phyloP scores from a whole-genome alignment of 2,888 invertebrate species.

The Candidula unifasciata region DNA sequence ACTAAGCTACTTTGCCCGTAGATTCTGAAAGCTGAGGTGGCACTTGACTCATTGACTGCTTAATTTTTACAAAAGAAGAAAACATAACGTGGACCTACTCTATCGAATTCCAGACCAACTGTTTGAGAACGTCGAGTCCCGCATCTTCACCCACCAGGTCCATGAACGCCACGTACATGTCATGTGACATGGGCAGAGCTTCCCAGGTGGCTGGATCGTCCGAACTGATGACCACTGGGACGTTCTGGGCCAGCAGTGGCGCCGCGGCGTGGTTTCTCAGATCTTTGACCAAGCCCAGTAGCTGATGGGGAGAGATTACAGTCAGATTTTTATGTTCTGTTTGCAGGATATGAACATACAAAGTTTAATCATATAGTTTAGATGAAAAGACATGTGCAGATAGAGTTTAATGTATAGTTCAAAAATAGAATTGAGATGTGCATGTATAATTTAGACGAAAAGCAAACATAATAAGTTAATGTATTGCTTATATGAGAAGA shows the following conservation, averaged over 20 bases:
- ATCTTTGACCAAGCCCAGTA: slow-evolving; percentile 70
- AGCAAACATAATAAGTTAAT: too few relatives aligned
- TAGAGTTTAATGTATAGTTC: too few relatives aligned
- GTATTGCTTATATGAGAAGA: too few relatives aligned
- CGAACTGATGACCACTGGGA: slow-evolving; percentile 73
- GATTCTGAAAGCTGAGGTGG: background rate
- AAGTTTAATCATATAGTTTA: too few relatives aligned
- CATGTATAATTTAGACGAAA: too few relatives aligned
- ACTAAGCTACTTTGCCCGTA: background rate
- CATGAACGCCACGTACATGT: slow-evolving; percentile 75
- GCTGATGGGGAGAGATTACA: slow-evolving; percentile 63
- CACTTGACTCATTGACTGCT: background rate
- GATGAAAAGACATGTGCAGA: slow-evolving; percentile 67
- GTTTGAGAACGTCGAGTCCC: slow-evolving; percentile 70
- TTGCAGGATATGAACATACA: too few relatives aligned
- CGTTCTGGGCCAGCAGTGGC: slow-evolving; percentile 63
- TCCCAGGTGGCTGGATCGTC: slow-evolving; percentile 74
- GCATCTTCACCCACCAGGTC: slow-evolving; percentile 67
- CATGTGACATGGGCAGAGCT: slow-evolving; percentile 70
- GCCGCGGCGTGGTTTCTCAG: slow-evolving; percentile 73
- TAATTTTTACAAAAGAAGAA: background rate
- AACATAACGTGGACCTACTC: slow-evolving; percentile 69
- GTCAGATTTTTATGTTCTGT: too few relatives aligned
- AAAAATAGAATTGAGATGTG: too few relatives aligned
- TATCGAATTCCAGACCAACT: slow-evolving; percentile 73